A percentile compares a stretch with the other conserved stretches of the same genome.
Evolutionary conservation across 2,113 vertebrate genomes (phyloP).

Genomic region (Romanogobio albipinnatus): DNA sequence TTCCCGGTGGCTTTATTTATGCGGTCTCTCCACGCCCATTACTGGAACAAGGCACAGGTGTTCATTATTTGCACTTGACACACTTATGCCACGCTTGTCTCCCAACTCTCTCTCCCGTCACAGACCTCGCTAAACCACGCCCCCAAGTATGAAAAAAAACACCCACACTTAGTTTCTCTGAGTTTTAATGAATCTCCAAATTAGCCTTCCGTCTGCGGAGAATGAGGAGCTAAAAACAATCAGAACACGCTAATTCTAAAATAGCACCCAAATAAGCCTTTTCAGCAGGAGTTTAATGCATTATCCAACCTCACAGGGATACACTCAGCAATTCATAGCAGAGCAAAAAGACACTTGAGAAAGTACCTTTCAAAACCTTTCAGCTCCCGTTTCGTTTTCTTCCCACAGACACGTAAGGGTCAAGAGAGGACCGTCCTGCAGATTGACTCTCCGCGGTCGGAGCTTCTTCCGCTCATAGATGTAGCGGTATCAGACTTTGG

Average conservation of each 20-base stretch:
- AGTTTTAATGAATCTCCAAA: constrained; percentile 24
- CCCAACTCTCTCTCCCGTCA: too few species aligned
- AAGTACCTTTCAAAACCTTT: background rate
- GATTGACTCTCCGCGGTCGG: constrained; percentile 78
- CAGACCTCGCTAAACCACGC: too few species aligned
- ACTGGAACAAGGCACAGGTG: too few species aligned
- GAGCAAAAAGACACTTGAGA: background rate
- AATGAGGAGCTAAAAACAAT: constrained; percentile 26
- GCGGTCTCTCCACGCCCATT: too few species aligned
- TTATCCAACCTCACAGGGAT: constrained; percentile 4
- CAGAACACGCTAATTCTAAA: constrained; percentile 15
- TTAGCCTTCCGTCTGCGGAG: background rate
- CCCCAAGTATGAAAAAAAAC: constrained; percentile 1
- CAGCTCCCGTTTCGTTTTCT: constrained; percentile 29
- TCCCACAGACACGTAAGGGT: constrained; percentile 80
- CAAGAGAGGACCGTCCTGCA: constrained; percentile 83
- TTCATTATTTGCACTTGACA: too few species aligned
- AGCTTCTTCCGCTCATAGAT: constrained; percentile 85
- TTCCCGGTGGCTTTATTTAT: too few species aligned
- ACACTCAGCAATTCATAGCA: background rate
- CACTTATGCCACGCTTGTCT: too few species aligned
- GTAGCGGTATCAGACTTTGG: constrained; percentile 86
- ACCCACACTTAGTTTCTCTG: background rate
- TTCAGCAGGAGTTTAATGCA: constrained; percentile 35
- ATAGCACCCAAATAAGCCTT: constrained; percentile 19